Evolutionary conservation across 2,888 invertebrate species (phyloP).

Genomic region (Melangyna quadrimaculata): DNA sequence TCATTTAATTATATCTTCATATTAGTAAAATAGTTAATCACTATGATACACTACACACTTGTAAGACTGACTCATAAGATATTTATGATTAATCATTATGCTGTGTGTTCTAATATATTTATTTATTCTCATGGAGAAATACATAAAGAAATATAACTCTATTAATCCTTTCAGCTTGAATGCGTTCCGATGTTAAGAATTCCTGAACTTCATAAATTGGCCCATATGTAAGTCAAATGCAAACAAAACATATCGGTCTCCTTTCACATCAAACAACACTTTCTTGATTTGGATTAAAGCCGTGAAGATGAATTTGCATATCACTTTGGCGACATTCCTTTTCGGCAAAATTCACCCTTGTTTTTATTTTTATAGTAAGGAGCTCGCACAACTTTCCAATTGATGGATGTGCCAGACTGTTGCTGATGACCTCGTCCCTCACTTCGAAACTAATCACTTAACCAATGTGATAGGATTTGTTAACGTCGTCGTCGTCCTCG

Average conservation of each 20-base stretch:
- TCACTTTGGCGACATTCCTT: background rate
- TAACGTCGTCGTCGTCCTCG: no score
- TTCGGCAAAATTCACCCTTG: background rate
- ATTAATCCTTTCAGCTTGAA: background rate
- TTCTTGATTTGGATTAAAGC: background rate
- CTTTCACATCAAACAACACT: background rate
- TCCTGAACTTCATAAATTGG: background rate
- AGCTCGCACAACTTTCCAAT: background rate
- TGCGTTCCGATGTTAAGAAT: background rate
- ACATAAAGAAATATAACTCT: background rate
- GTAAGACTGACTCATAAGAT: no score
- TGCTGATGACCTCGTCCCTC: background rate
- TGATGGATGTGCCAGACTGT: constrained; percentile 23
- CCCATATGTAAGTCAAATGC: background rate
- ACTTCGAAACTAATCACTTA: constrained; percentile 23
- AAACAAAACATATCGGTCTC: background rate
- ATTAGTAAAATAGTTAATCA: background rate
- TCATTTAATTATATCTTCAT: background rate
- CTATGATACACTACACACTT: background rate
- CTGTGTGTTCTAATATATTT: background rate
- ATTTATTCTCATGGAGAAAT: background rate
- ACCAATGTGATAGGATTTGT: constrained; percentile 1
- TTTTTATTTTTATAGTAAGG: background rate
- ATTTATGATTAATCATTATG: background rate
- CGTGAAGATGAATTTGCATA: constrained; percentile 22